phyloP scores from a whole-genome alignment of 2,888 invertebrate genomes.

The Vandiemenella viatica region DNA sequence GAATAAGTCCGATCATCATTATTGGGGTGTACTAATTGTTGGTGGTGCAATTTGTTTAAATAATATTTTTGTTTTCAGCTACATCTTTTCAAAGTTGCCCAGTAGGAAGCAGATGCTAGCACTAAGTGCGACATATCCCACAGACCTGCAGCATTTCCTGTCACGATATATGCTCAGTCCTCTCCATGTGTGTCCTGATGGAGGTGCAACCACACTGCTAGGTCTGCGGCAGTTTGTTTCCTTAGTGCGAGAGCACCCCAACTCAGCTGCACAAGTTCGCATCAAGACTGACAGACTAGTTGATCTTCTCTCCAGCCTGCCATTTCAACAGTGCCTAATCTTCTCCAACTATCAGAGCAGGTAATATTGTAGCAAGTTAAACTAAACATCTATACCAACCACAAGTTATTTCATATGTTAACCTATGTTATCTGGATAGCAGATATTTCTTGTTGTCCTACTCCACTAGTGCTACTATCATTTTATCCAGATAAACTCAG shows the following conservation, averaged over 20 bases:
- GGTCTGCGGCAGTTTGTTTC: constrained; percentile 68
- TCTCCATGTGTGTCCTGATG: constrained; percentile 56
- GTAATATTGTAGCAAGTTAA: constrained; percentile 25
- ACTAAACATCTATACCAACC: too few species aligned
- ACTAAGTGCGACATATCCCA: constrained; percentile 84
- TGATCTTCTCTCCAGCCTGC: constrained; percentile 49
- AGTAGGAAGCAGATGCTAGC: constrained; percentile 75
- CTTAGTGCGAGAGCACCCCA: constrained; percentile 42
- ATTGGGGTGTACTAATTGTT: too few species aligned
- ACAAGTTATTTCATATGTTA: too few species aligned
- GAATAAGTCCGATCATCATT: too few species aligned
- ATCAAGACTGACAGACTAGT: constrained; percentile 42
- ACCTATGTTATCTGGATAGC: too few species aligned
- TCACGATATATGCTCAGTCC: constrained; percentile 63
- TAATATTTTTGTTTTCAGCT: constrained; percentile 29
- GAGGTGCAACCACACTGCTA: constrained; percentile 46
- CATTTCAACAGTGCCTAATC: constrained; percentile 80
- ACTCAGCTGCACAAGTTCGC: constrained; percentile 47
- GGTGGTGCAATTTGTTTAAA: neutral
- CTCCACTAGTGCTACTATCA: too few species aligned
- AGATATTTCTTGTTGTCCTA: too few species aligned
- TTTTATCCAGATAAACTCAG: too few species aligned
- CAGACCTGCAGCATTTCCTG: constrained; percentile 53
- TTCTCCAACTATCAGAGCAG: constrained; percentile 76
- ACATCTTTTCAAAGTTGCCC: constrained; percentile 58